Evolutionary conservation across 2,888 invertebrate species (phyloP).

Genomic region (Caradrina kadenii): DNA sequence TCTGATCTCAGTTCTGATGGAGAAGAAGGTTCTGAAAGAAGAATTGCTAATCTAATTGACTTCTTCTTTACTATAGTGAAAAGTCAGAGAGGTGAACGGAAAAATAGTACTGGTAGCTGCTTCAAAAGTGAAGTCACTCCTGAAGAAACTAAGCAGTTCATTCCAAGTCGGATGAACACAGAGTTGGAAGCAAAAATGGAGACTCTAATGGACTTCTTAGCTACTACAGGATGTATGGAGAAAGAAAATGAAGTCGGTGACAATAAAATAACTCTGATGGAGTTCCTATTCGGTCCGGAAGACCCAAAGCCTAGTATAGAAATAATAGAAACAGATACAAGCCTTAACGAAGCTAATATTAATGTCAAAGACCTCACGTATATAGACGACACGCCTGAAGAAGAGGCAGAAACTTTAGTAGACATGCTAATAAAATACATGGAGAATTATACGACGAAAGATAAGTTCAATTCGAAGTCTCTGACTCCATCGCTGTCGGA

Average conservation of each 20-base stretch:
- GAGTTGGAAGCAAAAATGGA: constrained; percentile 89
- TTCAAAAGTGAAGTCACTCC: constrained; percentile 85
- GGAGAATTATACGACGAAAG: constrained; percentile 81
- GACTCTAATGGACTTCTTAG: constrained; percentile 86
- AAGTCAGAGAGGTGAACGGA: constrained; percentile 85
- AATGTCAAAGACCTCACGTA: constrained; percentile 83
- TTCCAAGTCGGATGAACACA: constrained; percentile 80
- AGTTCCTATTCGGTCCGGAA: constrained; percentile 85
- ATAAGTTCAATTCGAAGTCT: constrained; percentile 77
- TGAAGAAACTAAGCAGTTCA: constrained; percentile 73
- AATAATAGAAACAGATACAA: constrained; percentile 74
- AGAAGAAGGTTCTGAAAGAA: constrained; percentile 82
- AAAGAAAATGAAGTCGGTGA: constrained; percentile 77
- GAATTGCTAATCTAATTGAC: constrained; percentile 87
- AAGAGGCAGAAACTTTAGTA: constrained; percentile 84
- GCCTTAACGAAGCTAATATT: constrained; percentile 81
- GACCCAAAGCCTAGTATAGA: constrained; percentile 80
- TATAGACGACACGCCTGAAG: constrained; percentile 87
- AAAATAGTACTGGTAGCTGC: constrained; percentile 84
- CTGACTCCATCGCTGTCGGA: constrained; percentile 84
- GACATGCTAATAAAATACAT: constrained; percentile 88
- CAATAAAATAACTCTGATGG: constrained; percentile 87
- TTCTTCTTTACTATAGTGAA: constrained; percentile 89
- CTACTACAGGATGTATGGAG: constrained; percentile 85
- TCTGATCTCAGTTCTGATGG: constrained; percentile 84